phyloP scores from a whole-genome alignment of 1,140 invertebrate genomes.

The Neocloeon triangulifer region DNA sequence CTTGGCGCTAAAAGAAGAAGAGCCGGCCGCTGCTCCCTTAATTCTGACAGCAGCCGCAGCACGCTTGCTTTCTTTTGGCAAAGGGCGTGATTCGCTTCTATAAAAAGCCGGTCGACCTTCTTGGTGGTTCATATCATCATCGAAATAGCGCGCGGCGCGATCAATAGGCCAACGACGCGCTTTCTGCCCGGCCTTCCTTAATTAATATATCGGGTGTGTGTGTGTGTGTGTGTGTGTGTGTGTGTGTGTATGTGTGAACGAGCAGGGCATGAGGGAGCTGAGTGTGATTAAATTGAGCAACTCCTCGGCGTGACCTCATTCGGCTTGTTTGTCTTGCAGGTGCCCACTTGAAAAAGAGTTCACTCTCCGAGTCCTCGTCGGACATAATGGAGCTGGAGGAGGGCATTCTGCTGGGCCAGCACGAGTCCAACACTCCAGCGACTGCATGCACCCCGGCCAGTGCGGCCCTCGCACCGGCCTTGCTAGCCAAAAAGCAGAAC shows the following conservation, averaged over 20 bases:
- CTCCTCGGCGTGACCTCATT: not conserved
- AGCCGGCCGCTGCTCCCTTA: too few species aligned
- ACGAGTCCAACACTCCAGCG: too few species aligned
- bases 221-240: not conserved
- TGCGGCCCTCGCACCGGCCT: constrained; percentile 28
- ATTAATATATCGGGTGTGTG: not conserved
- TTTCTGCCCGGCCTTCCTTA: not conserved
- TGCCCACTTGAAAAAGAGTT: constrained; percentile 76
- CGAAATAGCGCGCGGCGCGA: too few species aligned
- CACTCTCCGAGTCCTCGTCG: constrained; percentile 78
- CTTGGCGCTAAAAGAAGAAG: too few species aligned
- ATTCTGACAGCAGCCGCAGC: too few species aligned
- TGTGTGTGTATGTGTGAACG: not conserved
- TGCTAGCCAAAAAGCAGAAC: constrained; percentile 50
- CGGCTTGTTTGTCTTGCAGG: constrained; percentile 21
- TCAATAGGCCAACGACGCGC: too few species aligned
- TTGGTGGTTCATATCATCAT: too few species aligned
- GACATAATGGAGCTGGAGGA: constrained; percentile 92
- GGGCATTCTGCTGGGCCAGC: constrained; percentile 42
- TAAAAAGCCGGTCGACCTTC: too few species aligned
- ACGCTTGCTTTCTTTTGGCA: too few species aligned
- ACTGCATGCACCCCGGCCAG: not conserved
- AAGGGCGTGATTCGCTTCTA: too few species aligned
- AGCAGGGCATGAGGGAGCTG: too few species aligned
- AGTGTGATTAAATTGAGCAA: too few species aligned